Base-by-base conservation (phyloP, 2,888 invertebrate genomes). In the Hirtodrosophila duncani region DNA sequence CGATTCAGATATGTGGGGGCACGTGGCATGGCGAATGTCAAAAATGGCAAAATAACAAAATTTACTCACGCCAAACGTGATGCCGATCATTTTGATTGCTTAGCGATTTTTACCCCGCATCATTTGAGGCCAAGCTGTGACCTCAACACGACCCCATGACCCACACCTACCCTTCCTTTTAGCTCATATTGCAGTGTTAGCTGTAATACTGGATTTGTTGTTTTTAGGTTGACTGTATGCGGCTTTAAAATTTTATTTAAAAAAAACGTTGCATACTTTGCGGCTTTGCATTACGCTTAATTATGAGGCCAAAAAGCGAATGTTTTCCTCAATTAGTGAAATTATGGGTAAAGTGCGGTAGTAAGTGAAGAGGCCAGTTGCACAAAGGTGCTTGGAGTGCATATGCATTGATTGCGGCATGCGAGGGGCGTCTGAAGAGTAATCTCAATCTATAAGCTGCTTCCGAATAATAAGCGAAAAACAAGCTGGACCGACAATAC, bases 291-390 rank as follows among this genome's bases (percentile, higher is more conserved):
- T 63, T 61, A 60, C 67, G 68, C 81, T 78, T 66, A 81, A 69
- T 68, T 72, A 58, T 42, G 46, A 41, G 42, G 42, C 49, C 18
- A 34, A 44, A 46, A 45, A 67, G 56, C 52, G 53, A 51, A 77
- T 66, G 61, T 66, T 48, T 51, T 58, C 66, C 61, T 67, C 63
- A 74, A 81, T 74, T 74, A 74, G 78, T 68, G 55, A 71, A 65
- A 53, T 79, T 75, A 61, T 61, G 58, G 52, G 42, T 53, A 26
- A 37, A 46, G 38, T 41, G 45, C 37, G 23, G 68, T n/a, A 33
- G 10, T 31, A 24, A 26, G 5, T 4, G 5, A 26, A n/a, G 5
- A 8, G 26, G 7, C 7, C 4, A 20, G 3, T 16, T 30, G 6
- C 14, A 9, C 30, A 30, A 14, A n/a, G n/a, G n/a, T n/a, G n/a